Evolutionary conservation across 2,888 invertebrate genomes (phyloP).

Genomic region (Diachrysia chrysitis): DNA sequence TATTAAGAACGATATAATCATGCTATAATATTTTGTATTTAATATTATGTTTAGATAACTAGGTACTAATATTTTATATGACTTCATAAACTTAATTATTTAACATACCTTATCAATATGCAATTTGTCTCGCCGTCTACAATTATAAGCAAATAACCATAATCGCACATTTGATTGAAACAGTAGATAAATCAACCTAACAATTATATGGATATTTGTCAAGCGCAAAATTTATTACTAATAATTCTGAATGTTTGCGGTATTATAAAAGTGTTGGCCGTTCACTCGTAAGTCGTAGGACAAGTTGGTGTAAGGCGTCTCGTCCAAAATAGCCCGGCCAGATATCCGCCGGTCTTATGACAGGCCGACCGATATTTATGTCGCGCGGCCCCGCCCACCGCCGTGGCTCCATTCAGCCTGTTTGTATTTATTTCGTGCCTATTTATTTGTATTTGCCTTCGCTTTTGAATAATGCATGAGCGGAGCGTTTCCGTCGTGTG

Average conservation of each 20-base stretch:
- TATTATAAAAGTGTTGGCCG: constrained; percentile 52
- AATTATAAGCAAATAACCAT: constrained; percentile 53
- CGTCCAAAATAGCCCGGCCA: constrained; percentile 84
- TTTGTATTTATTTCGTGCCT: constrained; percentile 89
- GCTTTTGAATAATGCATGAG: constrained; percentile 88
- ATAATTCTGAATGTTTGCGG: constrained; percentile 50
- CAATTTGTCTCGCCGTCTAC: constrained; percentile 42
- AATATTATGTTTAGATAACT: neutral
- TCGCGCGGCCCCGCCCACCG: constrained; percentile 86
- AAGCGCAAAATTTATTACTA: constrained; percentile 55
- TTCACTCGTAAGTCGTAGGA: constrained; percentile 44
- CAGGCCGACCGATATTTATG: constrained; percentile 87
- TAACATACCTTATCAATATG: constrained; percentile 41
- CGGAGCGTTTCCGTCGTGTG: constrained; percentile 88
- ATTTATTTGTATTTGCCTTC: constrained; percentile 89
- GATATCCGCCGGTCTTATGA: constrained; percentile 85
- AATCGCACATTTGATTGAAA: constrained; percentile 57
- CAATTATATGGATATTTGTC: constrained; percentile 58
- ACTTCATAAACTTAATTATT: constrained; percentile 14
- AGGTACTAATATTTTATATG: neutral
- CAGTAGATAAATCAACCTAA: constrained; percentile 54
- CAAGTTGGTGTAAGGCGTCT: constrained; percentile 63
- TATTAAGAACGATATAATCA: neutral
- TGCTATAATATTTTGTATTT: too few relatives aligned
- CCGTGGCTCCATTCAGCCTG: constrained; percentile 88